Base-by-base conservation (phyloP, 2,113 vertebrate genomes). In the Coregonus clupeaformis region DNA sequence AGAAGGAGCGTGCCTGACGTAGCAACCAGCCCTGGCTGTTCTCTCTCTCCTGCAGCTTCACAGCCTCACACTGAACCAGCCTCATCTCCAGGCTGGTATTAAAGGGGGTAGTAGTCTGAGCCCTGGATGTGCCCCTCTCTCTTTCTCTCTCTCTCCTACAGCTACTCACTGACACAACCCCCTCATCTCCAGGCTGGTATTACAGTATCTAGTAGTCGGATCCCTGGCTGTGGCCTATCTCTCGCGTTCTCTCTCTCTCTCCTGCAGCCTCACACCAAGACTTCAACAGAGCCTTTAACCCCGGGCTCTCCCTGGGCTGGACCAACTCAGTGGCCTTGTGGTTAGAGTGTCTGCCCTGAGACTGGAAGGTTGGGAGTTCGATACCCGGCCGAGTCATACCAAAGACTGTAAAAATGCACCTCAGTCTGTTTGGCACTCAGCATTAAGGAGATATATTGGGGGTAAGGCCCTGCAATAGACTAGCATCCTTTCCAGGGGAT, bases 171-270 rank as follows among this genome's bases (percentile, higher is more conserved):
- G 14, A 22, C 18, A 55, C 49, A 3, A 55, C 49, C 49, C 49
- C 49, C 49, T 36, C 32, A 36, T 36, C 32, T 36, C 32, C 32
- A 36, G 16, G 49, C 49, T 52, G 14, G 49, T 52, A 52, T 18
- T 52, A 52, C 49, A 52, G 49, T 14, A 55, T 14, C 16, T 9
- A 55, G 18, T 20, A 55, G 57, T 22, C 57, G 67, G 74, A 65
- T 49, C 65, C 47, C 5, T 85, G 77, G 73, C 75, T 78, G 71
- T 77, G 59, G 7, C 36, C 36, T 42, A 7, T 36, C 36, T 42
- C 36, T 42, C 36, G 0, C 36, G 14, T 70, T 74, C 65, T 71
- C 62, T 73, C 75, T 55, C 81, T 85, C 70, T 36, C 29, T 36
- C 69, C 20, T 52, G 49, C 49, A 52, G 4, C 1, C 4, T 18